A percentile compares a stretch with the other conserved stretches of the same genome.
phyloP scores from a whole-genome alignment of 2,888 invertebrate genomes.

The Chironomus tentans region DNA sequence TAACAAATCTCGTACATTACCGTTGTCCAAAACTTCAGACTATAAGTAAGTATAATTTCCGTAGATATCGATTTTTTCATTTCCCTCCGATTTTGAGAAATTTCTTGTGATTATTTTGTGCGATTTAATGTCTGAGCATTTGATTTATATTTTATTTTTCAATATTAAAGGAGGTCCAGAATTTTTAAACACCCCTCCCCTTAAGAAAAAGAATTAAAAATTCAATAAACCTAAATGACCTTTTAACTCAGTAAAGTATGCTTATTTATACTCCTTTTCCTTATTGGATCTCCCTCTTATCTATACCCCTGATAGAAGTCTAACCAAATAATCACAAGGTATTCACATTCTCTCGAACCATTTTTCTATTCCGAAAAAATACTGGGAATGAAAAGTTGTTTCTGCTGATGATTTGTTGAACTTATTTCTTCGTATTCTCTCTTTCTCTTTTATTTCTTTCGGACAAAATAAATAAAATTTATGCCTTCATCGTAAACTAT shows the following conservation, averaged over 20 bases:
- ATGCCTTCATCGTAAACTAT: neutral
- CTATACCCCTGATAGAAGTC: too few species aligned
- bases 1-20: slow-evolving; percentile 39
- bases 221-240: too few species aligned
- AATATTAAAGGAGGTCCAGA: too few species aligned
- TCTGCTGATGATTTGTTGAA: neutral
- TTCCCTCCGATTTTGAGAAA: too few species aligned
- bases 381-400: neutral
- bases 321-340: neutral
- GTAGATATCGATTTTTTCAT: neutral
- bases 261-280: too few species aligned
- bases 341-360: neutral
- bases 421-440: neutral
- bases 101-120: too few species aligned
- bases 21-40: slow-evolving; percentile 39
- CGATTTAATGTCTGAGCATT: neutral
- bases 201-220: too few species aligned
- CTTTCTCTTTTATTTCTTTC: neutral
- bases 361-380: too few species aligned
- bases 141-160: too few species aligned
- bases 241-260: too few species aligned
- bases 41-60: slow-evolving; percentile 36
- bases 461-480: neutral
- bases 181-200: too few species aligned
- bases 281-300: too few species aligned